These are phyloP conservation scores for Periplaneta americana DNA, from an alignment of 1,140 invertebrate genomes.

Conservation along the genomic window DNA sequence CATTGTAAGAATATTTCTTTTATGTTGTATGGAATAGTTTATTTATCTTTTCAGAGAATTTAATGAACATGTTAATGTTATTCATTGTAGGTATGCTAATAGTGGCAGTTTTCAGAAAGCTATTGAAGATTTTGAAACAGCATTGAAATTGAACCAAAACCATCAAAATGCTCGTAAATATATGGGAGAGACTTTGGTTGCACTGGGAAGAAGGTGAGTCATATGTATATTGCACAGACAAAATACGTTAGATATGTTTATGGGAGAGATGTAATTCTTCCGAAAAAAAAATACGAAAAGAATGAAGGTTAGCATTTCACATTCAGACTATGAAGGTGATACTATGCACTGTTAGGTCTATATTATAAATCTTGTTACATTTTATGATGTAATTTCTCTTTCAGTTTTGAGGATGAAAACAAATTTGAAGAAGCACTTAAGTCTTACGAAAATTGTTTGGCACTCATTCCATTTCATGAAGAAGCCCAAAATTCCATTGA, in stretches of 20 bases:
- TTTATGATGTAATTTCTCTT: constrained; percentile 11
- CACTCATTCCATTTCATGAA: constrained; percentile 74
- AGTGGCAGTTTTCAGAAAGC: constrained; percentile 89
- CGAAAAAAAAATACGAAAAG: no score
- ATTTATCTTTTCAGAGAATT: background rate
- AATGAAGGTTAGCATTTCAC: no score
- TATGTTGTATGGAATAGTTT: background rate
- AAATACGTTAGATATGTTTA: no score
- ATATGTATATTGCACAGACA: no score
- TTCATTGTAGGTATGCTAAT: constrained; percentile 70
- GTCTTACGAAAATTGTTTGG: constrained; percentile 74
- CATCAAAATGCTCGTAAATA: constrained; percentile 95
- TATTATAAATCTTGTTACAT: background rate
- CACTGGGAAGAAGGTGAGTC: constrained; percentile 63
- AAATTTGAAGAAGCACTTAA: constrained; percentile 80
- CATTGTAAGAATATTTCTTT: constrained; percentile 54
- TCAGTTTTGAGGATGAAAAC: constrained; percentile 70
- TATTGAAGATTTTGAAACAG: constrained; percentile 90
- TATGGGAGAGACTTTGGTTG: constrained; percentile 86
- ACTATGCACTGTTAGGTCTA: background rate
- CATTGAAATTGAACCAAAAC: constrained; percentile 78
- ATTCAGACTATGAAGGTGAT: background rate
- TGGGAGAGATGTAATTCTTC: no score
- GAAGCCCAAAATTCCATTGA: constrained; percentile 77
- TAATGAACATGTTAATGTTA: no score